Base-by-base conservation (phyloP, 2,888 invertebrate genomes). In the Embidobia sp. region DNA sequence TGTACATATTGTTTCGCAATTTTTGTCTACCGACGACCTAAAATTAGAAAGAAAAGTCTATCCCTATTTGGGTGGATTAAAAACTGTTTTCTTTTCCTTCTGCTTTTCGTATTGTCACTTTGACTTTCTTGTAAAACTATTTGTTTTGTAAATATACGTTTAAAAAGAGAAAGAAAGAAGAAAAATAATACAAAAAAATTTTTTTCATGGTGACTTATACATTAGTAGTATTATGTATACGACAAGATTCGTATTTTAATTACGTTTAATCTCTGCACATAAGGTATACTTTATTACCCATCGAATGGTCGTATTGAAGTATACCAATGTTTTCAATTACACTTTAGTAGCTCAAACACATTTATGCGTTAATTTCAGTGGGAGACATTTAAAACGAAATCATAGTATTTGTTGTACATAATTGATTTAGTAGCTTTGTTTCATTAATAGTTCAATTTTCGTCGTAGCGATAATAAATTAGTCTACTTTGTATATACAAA, bases 401-500 rank as follows among this genome's bases (percentile, higher is more conserved):
- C 15, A 46, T 66, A 46, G 66, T 42, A 53, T 66, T 66, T 13
- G 53, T 53, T 66, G 66, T 66, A 55, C 10, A 55, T 66, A 64
- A 66, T 26, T 40, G 10, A 66, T 53, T 63, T 53, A 66, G 55
- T 55, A 66, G 44, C 13, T 53, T 44, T 13, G 53, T 66, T 22
- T 16, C 15, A 51, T 22, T 26, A 27, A 37, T 61, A 48, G 27
- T 44, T 61, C 8, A 64, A 26, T 33, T 49, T 63, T 53, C 33
- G 18, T 66, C 31, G 16, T 46, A 66, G 42, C 29, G 3, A 48
- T 3, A 46, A n/a, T n/a, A n/a, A n/a, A 59, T 44, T 57, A 63
- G 19, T 46, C 37, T 63, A 16, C 49, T 22, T 61, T 61, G 61
- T 61, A 61, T 48, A 61, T 61, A 61, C 8, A 42, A 64, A 29